phyloP scores from a whole-genome alignment of 2,113 vertebrate species.

The Ardeotis arabs region DNA sequence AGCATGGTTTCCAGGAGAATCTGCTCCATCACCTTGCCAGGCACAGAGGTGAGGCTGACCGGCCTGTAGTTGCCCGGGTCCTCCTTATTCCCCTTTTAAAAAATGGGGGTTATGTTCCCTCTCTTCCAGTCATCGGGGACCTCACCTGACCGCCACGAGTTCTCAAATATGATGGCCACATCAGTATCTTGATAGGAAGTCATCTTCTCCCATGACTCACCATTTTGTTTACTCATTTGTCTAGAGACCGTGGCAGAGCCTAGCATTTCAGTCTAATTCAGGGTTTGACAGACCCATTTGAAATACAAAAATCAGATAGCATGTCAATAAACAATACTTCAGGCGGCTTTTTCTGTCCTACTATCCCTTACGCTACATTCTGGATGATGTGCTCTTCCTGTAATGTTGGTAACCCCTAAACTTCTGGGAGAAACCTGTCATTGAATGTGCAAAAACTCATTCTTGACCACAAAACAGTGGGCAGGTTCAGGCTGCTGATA shows the following conservation, averaged over 20 bases:
- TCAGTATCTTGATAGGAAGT: background rate
- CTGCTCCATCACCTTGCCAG: too few relatives aligned
- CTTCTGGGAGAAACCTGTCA: background rate
- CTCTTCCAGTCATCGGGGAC: too few relatives aligned
- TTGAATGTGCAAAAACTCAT: background rate
- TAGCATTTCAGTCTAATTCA: background rate
- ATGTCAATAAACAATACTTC: background rate
- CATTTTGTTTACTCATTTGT: background rate
- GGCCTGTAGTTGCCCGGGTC: too few relatives aligned
- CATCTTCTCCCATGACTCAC: background rate
- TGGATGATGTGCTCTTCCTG: background rate
- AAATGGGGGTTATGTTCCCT: too few relatives aligned
- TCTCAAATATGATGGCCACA: too few relatives aligned
- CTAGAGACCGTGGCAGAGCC: background rate
- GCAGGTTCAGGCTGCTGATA: background rate
- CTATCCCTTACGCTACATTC: background rate
- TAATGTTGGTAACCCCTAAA: background rate
- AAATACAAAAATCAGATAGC: background rate
- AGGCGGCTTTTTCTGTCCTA: background rate
- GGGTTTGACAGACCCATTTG: background rate
- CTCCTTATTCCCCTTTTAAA: too few relatives aligned
- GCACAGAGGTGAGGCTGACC: too few relatives aligned
- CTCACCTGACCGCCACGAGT: too few relatives aligned
- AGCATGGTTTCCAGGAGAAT: too few relatives aligned
- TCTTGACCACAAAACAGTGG: background rate